Evolutionary conservation across 2,888 invertebrate genomes (phyloP), one percentile per base, ranked within the genome.

Genomic region (Archips xylosteana): DNA sequence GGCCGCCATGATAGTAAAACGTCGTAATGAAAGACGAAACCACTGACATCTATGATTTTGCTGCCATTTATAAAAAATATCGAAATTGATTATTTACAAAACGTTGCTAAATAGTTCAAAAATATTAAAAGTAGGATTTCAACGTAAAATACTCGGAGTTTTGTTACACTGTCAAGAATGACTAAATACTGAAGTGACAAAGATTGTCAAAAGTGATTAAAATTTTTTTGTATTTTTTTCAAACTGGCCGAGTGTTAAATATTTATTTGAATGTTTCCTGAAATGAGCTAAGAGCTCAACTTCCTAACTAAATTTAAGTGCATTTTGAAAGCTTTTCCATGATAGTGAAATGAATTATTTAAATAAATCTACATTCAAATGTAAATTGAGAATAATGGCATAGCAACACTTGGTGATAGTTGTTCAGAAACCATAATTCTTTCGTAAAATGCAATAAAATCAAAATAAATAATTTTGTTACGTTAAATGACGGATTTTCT

Each of bases 1-100:
- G 94, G 97, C 97, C 96, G 97, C 97, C 98, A 98, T 98, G 95
- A 96, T 97, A 96, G 95, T 87, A 91, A 93, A 93, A 92, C 93
- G 92, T 92, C 92, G 90, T 83, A 89, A 86, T 89, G 91, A 92
- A 89, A 87, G 89, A 87, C 84, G 82, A 87, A 84, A 81, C 81
- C 78, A 86, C 79, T 92, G 93, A 92, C 93, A 89, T 88, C 84
- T 87, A 84, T 76, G 75, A 82, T 45, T 45, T 49, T 65, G 61
- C 75, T 75, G 75, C 75, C 75, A 74, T 67, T 67, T 49, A 39
- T 12, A 75, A 75, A 75, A 71, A 71, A 51, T 62, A 4, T n/a
- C 36, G 23, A 13, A 12, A 45, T 23, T 57, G 15, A 57, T 39
- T 51, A 39, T 5, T 15, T 65, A 54, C 9, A 65, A 65, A 39